A percentile compares a stretch with the other conserved stretches of the same genome.
Evolutionary conservation across 2,113 vertebrate species (phyloP).

Genomic region (Dolichallabes microphthalmus): DNA sequence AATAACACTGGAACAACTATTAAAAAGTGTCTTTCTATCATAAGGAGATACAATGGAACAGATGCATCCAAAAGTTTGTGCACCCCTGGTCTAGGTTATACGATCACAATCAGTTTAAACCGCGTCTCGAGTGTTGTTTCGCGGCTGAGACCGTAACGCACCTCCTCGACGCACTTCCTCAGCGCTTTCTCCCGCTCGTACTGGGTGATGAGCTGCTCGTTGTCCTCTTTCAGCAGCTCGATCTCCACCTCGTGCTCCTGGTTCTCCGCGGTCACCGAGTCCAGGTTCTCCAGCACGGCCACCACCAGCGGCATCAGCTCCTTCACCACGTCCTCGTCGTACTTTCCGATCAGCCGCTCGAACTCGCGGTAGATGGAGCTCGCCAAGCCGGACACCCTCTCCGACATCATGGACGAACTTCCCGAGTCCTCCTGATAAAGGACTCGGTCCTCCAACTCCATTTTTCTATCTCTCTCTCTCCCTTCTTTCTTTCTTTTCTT

Average conservation of each 20-base stretch:
- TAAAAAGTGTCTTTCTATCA: neutral
- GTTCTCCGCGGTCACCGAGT: conserved; percentile 93
- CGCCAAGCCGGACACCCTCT: conserved; percentile 94
- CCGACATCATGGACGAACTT: conserved; percentile 92
- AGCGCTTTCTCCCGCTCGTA: conserved; percentile 92
- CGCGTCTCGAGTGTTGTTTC: no score
- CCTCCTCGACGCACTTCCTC: conserved; percentile 88
- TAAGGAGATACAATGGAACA: neutral
- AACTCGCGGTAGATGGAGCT: conserved; percentile 97
- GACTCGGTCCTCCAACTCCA: conserved; percentile 86
- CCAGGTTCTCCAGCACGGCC: conserved; percentile 93
- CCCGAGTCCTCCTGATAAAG: conserved; percentile 95
- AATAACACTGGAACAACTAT: neutral
- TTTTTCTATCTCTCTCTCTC: conserved; percentile 62
- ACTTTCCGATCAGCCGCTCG: conserved; percentile 90
- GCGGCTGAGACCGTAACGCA: conserved; percentile 54
- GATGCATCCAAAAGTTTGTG: neutral
- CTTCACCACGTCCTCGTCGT: conserved; percentile 95
- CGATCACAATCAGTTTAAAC: no score
- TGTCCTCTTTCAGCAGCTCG: conserved; percentile 91
- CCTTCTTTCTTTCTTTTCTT: conserved; percentile 83
- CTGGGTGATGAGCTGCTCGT: conserved; percentile 93
- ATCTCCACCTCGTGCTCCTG: conserved; percentile 95
- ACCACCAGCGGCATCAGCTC: conserved; percentile 97
- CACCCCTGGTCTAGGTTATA: neutral